A percentile compares a stretch with the other conserved stretches of the same genome.
These are phyloP conservation scores for Eospalax fontanierii DNA, from an alignment of 2,797 vertebrate species.

Conservation along the genomic window DNA sequence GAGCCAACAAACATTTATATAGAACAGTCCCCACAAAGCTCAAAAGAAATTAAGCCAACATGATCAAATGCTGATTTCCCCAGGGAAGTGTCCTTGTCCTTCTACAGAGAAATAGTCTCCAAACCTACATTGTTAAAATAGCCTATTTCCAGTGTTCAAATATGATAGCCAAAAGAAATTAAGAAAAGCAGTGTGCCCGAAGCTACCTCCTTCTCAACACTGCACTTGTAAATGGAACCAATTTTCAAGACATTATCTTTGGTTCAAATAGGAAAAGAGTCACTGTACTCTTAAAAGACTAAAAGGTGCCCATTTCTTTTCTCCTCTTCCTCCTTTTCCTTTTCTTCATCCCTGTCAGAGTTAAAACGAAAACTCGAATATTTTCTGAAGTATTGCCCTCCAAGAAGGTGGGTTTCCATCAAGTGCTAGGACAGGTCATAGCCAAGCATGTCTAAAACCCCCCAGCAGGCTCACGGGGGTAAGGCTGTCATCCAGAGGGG, in stretches of 20 bases:
- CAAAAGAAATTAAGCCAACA: constrained; percentile 78
- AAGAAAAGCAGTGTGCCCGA: background rate
- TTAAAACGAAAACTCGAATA: background rate
- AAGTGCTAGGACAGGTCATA: background rate
- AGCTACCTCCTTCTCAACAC: constrained; percentile 24
- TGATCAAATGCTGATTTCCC: constrained; percentile 80
- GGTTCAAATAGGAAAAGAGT: background rate
- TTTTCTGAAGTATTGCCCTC: background rate
- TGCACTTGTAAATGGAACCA: constrained; percentile 57
- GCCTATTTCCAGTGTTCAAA: constrained; percentile 56
- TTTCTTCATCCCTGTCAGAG: background rate
- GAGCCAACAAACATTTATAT: constrained; percentile 55
- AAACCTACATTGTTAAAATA: constrained; percentile 81
- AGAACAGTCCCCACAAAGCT: constrained; percentile 65
- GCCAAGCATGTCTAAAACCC: background rate
- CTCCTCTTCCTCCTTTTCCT: background rate
- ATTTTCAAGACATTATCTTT: constrained; percentile 41
- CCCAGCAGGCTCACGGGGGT: background rate
- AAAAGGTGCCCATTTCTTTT: background rate
- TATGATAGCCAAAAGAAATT: constrained; percentile 68
- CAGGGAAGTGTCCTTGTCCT: constrained; percentile 75
- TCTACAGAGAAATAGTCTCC: constrained; percentile 66
- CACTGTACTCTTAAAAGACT: background rate
- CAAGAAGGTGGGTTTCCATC: background rate
- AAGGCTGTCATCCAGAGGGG: background rate